Evolutionary conservation across 2,797 vertebrate species (phyloP).

Genomic region (Aplochiton taeniatus): DNA sequence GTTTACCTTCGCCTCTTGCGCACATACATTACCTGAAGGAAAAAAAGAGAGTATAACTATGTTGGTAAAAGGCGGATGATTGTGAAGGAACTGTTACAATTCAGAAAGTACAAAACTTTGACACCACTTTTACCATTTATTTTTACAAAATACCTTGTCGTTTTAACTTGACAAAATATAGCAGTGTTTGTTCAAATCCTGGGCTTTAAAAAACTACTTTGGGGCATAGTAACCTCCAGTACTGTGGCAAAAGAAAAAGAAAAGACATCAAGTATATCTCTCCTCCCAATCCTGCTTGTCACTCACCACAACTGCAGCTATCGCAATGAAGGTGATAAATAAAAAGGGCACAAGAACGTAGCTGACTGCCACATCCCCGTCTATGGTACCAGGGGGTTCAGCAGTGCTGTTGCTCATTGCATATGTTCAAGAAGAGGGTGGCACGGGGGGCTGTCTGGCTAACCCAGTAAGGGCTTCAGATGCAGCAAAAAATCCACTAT

Average conservation of each 20-base stretch:
- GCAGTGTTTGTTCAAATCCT: too few species aligned
- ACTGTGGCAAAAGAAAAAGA: too few species aligned
- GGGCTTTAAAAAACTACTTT: not conserved
- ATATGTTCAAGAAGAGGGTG: conserved; percentile 31
- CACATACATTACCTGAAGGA: conserved; percentile 77
- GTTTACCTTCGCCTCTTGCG: conserved; percentile 75
- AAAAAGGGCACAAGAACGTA: conserved; percentile 90
- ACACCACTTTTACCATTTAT: too few species aligned
- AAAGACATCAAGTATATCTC: too few species aligned
- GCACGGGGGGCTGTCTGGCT: conserved; percentile 31
- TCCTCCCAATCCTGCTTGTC: not conserved
- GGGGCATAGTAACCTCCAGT: too few species aligned
- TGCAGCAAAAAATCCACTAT: conserved; percentile 37
- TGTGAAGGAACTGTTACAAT: too few species aligned
- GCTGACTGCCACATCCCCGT: conserved; percentile 80
- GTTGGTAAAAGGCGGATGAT: too few species aligned
- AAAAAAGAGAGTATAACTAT: conserved; percentile 16
- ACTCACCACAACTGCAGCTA: conserved; percentile 88
- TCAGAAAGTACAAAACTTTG: too few species aligned
- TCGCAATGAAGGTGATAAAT: conserved; percentile 85
- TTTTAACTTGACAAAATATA: too few species aligned
- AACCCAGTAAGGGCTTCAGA: conserved; percentile 21
- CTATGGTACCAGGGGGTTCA: conserved; percentile 66
- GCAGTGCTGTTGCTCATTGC: conserved; percentile 84
- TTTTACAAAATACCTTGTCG: not conserved